These are phyloP conservation scores for Holocentrus rufus DNA, from an alignment of 2,797 vertebrate genomes.

Conservation along the genomic window DNA sequence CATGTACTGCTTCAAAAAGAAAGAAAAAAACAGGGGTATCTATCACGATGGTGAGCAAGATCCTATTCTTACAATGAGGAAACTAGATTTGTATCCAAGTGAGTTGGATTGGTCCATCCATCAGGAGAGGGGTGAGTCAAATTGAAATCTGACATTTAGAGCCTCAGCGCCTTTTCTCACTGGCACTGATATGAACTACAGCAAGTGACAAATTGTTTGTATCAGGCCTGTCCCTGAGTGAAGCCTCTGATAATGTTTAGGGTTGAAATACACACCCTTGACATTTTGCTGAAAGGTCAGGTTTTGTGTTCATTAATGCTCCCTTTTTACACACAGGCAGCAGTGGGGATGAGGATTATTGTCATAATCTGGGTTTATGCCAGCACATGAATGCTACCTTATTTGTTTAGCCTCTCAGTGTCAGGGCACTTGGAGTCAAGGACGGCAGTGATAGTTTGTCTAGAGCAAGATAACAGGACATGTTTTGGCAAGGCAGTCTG, in stretches of 20 bases:
- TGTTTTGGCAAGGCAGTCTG: not conserved
- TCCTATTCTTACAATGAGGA: constrained; percentile 57
- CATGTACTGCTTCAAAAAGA: constrained; percentile 38
- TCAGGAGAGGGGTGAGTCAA: constrained; percentile 70
- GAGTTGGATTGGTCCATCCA: constrained; percentile 73
- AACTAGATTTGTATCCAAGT: constrained; percentile 68
- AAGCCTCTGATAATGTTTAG: constrained; percentile 75
- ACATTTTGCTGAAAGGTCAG: constrained; percentile 78
- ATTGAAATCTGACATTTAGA: constrained; percentile 84
- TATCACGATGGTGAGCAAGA: constrained; percentile 43
- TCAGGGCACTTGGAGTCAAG: constrained; percentile 13
- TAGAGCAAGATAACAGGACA: not conserved
- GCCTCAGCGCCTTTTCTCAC: constrained; percentile 64
- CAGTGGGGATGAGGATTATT: constrained; percentile 47
- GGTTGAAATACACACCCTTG: constrained; percentile 73
- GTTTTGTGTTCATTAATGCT: constrained; percentile 71
- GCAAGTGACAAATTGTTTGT: constrained; percentile 78
- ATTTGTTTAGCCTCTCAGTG: constrained; percentile 48
- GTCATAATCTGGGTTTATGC: constrained; percentile 51
- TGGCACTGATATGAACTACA: constrained; percentile 75
- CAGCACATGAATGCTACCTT: constrained; percentile 34
- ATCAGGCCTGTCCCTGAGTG: constrained; percentile 65
- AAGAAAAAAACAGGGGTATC: constrained; percentile 51
- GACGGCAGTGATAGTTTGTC: constrained; percentile 7
- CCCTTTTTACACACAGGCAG: constrained; percentile 51